Evolutionary conservation across 2,888 invertebrate genomes (phyloP).

Genomic region (Limnephilus rhombicus): DNA sequence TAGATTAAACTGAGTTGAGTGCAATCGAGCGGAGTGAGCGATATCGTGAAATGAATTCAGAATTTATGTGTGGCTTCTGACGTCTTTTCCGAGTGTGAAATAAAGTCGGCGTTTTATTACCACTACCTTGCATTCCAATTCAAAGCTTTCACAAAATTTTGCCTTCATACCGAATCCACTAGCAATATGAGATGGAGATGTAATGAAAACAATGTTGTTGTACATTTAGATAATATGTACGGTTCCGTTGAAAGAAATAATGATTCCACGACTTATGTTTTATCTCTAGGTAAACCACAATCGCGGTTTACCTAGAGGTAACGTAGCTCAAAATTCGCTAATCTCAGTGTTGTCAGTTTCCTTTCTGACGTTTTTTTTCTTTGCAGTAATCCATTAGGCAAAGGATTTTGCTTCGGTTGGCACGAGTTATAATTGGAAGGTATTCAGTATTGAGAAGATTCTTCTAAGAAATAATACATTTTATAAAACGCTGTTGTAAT

Average conservation of each 20-base stretch:
- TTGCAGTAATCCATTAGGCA: no score
- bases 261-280: neutral
- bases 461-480: neutral
- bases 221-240: neutral
- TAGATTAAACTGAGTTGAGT: slow-evolving; percentile 7
- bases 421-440: neutral
- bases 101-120: neutral
- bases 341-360: neutral
- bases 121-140: neutral
- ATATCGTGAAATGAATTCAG: slow-evolving; percentile 14
- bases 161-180: neutral
- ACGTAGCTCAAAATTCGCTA: neutral
- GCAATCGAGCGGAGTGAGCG: slow-evolving; percentile 6
- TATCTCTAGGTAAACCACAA: neutral
- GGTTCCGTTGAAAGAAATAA: neutral
- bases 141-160: neutral
- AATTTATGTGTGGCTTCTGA: slow-evolving; percentile 21
- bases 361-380: neutral
- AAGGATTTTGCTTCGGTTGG: no score
- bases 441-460: neutral
- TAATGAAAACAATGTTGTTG: neutral
- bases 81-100: neutral
- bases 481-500: neutral
- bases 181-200: neutral
- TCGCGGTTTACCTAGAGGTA: neutral